A percentile compares a stretch with the other conserved stretches of the same genome.
phyloP scores from a whole-genome alignment of 2,797 vertebrate genomes.

The Scolopax bukidnonensis region DNA sequence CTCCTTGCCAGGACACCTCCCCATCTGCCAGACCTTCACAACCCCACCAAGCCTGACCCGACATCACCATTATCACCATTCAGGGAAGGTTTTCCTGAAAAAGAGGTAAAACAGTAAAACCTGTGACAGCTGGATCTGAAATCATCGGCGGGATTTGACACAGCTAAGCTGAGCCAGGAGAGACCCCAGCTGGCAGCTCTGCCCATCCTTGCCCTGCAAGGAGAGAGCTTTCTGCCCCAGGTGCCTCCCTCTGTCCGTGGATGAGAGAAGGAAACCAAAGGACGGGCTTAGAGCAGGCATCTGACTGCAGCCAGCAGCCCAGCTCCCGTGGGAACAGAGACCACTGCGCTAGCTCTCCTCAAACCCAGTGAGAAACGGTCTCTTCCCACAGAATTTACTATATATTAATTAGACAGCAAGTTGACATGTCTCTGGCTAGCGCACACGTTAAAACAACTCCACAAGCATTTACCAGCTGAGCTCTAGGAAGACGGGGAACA shows the following conservation, averaged over 20 bases:
- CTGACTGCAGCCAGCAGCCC: neutral
- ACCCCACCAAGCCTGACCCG: rapidly evolving
- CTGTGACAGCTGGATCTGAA: neutral
- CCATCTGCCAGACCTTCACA: neutral
- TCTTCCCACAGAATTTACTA: neutral
- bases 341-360: neutral
- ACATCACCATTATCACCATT: neutral
- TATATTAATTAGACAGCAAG: neutral
- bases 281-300: neutral
- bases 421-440: constrained; percentile 24
- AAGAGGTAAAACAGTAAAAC: neutral
- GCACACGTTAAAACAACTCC: neutral
- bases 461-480: neutral
- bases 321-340: neutral
- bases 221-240: neutral
- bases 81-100: neutral
- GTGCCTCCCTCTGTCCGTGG: neutral
- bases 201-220: neutral
- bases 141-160: neutral
- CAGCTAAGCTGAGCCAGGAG: neutral
- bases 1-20: neutral
- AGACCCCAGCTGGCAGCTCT: constrained; percentile 17
- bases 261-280: neutral
- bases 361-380: rapidly evolving
- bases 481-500: neutral